Evolutionary conservation across 2,797 vertebrate species (phyloP).

Genomic region (Enteromius treurensis): DNA sequence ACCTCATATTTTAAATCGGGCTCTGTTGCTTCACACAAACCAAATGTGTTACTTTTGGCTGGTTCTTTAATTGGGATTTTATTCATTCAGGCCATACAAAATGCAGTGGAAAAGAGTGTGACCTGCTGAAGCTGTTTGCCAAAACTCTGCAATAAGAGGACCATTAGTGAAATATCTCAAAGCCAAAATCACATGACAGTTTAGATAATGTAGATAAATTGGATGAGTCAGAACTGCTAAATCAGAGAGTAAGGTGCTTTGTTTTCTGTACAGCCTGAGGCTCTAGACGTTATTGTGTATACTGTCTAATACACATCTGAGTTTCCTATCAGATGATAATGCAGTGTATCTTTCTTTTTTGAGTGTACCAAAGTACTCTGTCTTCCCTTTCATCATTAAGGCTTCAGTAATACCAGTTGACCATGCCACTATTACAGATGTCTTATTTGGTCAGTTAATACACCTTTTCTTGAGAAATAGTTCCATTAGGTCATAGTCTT

Average conservation of each 20-base stretch:
- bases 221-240: background rate
- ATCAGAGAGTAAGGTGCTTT: background rate
- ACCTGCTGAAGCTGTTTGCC: background rate
- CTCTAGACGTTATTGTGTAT: background rate
- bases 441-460: slow-evolving; percentile 12
- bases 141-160: background rate
- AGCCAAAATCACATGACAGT: too few species aligned
- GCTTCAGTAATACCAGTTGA: background rate
- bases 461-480: background rate
- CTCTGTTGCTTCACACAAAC: slow-evolving; percentile 2
- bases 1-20: slow-evolving; percentile 28
- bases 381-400: background rate
- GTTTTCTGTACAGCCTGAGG: background rate
- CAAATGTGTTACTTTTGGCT: slow-evolving; percentile 43
- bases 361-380: background rate
- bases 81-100: slow-evolving; percentile 19
- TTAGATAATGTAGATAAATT: too few species aligned
- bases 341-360: background rate
- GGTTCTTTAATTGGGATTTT: slow-evolving; percentile 11
- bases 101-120: background rate
- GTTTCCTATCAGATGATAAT: background rate
- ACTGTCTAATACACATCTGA: slow-evolving; percentile 4
- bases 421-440: background rate
- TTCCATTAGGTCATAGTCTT: slow-evolving; percentile 32
- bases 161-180: too few species aligned